Evolutionary conservation across 2,888 invertebrate genomes (phyloP), one percentile per base, ranked within the genome.

Genomic region (Parelbella ahira): DNA sequence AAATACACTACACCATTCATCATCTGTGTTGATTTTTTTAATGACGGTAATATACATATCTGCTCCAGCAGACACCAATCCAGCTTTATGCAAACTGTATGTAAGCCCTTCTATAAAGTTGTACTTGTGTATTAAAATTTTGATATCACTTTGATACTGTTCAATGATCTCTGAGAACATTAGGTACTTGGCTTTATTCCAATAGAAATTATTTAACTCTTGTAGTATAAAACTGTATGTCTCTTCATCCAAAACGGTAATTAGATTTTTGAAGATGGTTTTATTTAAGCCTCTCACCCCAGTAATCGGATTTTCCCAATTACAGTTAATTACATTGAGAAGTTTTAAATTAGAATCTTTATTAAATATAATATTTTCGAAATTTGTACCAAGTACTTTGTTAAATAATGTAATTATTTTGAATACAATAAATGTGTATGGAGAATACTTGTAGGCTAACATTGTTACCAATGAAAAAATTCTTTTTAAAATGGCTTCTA

Each of bases 271-370:
- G 54, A 90, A 90, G 47, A 90, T 68, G 6, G 56, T 62, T 46
- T 81, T 77, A 51, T 89, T 90, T 24, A 88, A 68, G 54, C 89
- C 89, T 53, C 88, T 79, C 4, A 90, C 76, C 37, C 90, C 90
- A 44, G 83, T 82, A 4, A 90, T 76, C 10, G 89, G 88, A 53
- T 89, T 91, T 55, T 90, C 90, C 91, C 91, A 91, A 56, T 91
- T 91, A 30, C 90, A 88, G 55, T 88, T 89, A 3, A 89, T 76
- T 45, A 90, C 67, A 48, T 77, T 71, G 3, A 90, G 66, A 21
- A 91, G 53, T 49, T 64, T 74, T 4, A 73, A 59, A 51, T 83
- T 73, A 39, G 82, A 64, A n/a, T 60, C 51, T 37, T 51, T 51
- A 39, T 53, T 61, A 20, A 70, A 73, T 29, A 76, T 58, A 15